Percentiles rank a stretch among this genome's conserved stretches.
phyloP scores from a whole-genome alignment of 2,113 vertebrate genomes.

The human (Homo sapiens) region DNA sequence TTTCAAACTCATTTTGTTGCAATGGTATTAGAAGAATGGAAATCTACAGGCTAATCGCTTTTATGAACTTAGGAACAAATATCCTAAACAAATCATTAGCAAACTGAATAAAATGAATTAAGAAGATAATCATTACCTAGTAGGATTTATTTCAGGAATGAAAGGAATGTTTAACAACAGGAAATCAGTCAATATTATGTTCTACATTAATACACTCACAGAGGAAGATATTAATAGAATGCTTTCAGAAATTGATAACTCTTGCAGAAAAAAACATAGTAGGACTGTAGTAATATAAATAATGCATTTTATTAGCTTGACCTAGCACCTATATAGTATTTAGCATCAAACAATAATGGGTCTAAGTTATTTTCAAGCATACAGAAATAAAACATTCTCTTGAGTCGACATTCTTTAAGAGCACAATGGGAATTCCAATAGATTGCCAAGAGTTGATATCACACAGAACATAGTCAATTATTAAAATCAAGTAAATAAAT shows the following conservation, averaged over 20 bases:
- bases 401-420: background rate
- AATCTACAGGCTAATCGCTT: background rate
- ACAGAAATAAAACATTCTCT: background rate
- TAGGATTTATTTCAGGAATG: constrained; percentile 5
- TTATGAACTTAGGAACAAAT: background rate
- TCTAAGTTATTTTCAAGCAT: background rate
- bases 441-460: background rate
- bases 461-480: background rate
- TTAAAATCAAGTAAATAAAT: constrained; percentile 8
- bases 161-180: constrained; percentile 16
- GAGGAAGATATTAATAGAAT: background rate
- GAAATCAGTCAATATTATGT: background rate
- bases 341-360: background rate
- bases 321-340: background rate
- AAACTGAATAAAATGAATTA: background rate
- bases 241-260: constrained; percentile 34
- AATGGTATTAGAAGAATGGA: background rate
- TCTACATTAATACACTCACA: constrained; percentile 7
- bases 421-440: background rate
- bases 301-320: constrained; percentile 26
- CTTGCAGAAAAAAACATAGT: background rate
- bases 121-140: background rate
- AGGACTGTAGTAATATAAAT: background rate
- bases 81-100: background rate
- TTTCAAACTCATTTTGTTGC: background rate